Percentiles rank a stretch among this genome's conserved stretches.
These are phyloP conservation scores for Melanophora roralis DNA, from an alignment of 2,888 invertebrate genomes.

Conservation along the genomic window DNA sequence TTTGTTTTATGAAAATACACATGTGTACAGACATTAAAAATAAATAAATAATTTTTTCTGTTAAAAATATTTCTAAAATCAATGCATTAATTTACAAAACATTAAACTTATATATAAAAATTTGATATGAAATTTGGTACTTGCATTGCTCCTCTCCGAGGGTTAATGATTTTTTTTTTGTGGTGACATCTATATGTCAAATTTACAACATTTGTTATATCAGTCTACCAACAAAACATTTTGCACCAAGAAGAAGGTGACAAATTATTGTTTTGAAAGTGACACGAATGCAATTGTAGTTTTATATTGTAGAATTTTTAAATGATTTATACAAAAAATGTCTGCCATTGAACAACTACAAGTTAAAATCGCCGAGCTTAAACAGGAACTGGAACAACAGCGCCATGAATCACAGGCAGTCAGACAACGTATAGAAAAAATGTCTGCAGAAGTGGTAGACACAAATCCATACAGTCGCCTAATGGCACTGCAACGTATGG, in stretches of 20 bases:
- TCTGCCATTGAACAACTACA: constrained; percentile 81
- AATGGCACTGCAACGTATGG: constrained; percentile 99
- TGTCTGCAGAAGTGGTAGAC: constrained; percentile 98
- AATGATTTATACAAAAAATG: constrained; percentile 77
- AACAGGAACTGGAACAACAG: constrained; percentile 80
- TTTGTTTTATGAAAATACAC: too few species aligned
- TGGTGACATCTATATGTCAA: constrained; percentile 14
- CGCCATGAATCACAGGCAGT: constrained; percentile 63
- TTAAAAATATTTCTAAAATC: too few species aligned
- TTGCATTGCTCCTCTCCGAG: too few species aligned
- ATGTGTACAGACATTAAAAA: too few species aligned
- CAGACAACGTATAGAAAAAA: constrained; percentile 88
- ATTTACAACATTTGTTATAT: not conserved
- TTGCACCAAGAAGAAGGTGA: constrained; percentile 1
- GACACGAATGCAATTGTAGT: constrained; percentile 54
- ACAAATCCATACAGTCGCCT: constrained; percentile 99
- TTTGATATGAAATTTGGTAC: too few species aligned
- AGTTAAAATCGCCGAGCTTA: constrained; percentile 81
- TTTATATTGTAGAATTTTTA: constrained; percentile 25
- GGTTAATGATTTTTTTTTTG: too few species aligned
- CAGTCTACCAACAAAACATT: not conserved
- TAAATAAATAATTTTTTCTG: too few species aligned
- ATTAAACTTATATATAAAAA: too few species aligned
- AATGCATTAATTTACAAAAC: too few species aligned
- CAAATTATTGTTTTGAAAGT: constrained; percentile 54